A percentile compares a stretch with the other conserved stretches of the same genome.
Evolutionary conservation across 2,113 vertebrate genomes (phyloP).

Genomic region (Gasterosteus nipponicus): DNA sequence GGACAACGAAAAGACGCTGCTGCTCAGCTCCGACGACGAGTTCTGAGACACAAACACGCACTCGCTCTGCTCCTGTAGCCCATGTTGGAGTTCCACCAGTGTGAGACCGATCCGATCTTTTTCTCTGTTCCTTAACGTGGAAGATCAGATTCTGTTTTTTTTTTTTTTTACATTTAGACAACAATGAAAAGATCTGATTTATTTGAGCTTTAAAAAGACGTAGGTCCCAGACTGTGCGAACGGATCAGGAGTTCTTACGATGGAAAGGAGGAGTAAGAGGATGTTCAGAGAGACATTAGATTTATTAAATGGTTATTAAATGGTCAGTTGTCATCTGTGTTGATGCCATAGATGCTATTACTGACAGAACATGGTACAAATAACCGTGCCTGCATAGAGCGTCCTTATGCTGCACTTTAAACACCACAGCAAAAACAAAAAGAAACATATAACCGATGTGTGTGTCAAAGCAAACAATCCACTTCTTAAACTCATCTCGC

Average conservation of each 20-base stretch:
- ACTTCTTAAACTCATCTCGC: conserved; percentile 25
- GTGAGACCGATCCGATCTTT: conserved; percentile 36
- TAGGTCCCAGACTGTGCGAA: not conserved
- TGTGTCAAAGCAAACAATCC: conserved; percentile 30
- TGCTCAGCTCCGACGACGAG: conserved; percentile 94
- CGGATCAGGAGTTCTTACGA: conserved; percentile 6
- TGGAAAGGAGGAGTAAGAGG: not conserved
- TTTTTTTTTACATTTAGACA: conserved; percentile 22
- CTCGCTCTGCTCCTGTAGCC: conserved; percentile 43
- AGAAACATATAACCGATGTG: not conserved
- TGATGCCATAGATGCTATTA: conserved; percentile 28
- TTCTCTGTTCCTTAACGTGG: conserved; percentile 4
- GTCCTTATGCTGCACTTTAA: conserved; percentile 50
- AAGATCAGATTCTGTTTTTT: conserved; percentile 11
- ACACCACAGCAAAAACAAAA: conserved; percentile 14
- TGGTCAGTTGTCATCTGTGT: conserved; percentile 19
- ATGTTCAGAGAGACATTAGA: conserved; percentile 13
- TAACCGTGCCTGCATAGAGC: conserved; percentile 38
- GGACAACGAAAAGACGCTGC: conserved; percentile 92
- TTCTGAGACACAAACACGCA: conserved; percentile 83
- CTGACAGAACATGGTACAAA: conserved; percentile 33
- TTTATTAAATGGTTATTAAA: conserved; percentile 12
- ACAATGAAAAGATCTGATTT: conserved; percentile 25
- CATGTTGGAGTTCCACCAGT: conserved; percentile 1
- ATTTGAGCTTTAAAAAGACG: not conserved